A percentile compares a stretch with the other conserved stretches of the same genome.
phyloP scores from a whole-genome alignment of 2,113 vertebrate genomes.

The Pseudolaguvia tuberculata region DNA sequence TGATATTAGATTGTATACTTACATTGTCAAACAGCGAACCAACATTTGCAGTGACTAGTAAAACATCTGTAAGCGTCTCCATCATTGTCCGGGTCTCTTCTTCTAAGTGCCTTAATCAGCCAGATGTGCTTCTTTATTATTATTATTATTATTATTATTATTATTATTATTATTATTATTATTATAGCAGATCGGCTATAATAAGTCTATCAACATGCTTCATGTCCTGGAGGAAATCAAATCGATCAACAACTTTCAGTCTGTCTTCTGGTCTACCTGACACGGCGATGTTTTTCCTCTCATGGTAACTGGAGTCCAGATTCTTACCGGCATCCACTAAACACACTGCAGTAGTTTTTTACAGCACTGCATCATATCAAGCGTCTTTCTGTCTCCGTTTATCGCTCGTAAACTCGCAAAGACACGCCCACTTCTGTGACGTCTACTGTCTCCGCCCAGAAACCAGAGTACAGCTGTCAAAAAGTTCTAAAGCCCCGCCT shows the following conservation, averaged over 20 bases:
- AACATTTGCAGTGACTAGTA: conserved; percentile 76
- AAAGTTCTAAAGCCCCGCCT: background rate
- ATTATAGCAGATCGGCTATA: conserved; percentile 8
- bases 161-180: too few species aligned
- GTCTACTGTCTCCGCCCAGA: background rate
- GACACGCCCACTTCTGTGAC: background rate
- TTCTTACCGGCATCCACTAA: conserved; percentile 57
- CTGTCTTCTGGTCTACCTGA: conserved; percentile 34
- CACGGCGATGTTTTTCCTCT: conserved; percentile 27
- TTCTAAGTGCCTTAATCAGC: background rate
- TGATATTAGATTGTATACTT: conserved; percentile 55
- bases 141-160: too few species aligned
- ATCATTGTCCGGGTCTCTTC: conserved; percentile 53
- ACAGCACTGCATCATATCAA: conserved; percentile 23
- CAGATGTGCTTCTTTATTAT: background rate
- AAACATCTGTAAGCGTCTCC: conserved; percentile 64
- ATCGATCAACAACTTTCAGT: conserved; percentile 3
- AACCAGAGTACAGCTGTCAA: background rate
- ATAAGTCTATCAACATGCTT: conserved; percentile 15
- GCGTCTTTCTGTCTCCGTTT: background rate
- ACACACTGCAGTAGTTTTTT: conserved; percentile 41
- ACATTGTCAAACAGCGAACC: conserved; percentile 77
- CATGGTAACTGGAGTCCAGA: conserved; percentile 59
- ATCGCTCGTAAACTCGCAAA: background rate
- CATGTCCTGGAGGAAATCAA: background rate